Percentiles rank a stretch among this genome's conserved stretches.
phyloP scores from a whole-genome alignment of 2,888 invertebrate species.

The Teinopalpus imperialis region DNA sequence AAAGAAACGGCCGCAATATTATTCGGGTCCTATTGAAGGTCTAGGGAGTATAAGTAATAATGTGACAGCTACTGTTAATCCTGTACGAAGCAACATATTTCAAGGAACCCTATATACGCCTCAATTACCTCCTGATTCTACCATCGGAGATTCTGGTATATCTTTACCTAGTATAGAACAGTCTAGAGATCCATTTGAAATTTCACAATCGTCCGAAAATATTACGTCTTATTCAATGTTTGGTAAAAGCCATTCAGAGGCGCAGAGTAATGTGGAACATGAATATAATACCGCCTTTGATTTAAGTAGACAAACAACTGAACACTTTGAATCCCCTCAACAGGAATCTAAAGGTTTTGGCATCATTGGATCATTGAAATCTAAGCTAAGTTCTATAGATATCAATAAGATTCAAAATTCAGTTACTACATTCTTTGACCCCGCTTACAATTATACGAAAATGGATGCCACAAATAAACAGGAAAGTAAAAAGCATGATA shows the following conservation, averaged over 20 bases:
- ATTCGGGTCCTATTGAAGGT: slow-evolving; percentile 73
- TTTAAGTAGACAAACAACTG: slow-evolving; percentile 56
- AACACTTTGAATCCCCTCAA: slow-evolving; percentile 45
- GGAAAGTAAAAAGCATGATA: slow-evolving; percentile 18
- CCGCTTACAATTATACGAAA: slow-evolving; percentile 58
- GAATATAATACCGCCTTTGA: slow-evolving; percentile 61
- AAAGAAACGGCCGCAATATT: slow-evolving; percentile 72
- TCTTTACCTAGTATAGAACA: slow-evolving; percentile 20
- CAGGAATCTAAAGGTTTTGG: slow-evolving; percentile 61
- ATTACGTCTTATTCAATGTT: slow-evolving; percentile 31
- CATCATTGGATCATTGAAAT: slow-evolving; percentile 72
- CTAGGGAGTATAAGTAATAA: slow-evolving; percentile 65
- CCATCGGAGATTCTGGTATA: slow-evolving; percentile 28
- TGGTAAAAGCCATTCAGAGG: too few relatives aligned
- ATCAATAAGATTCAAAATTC: slow-evolving; percentile 73
- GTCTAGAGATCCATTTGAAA: slow-evolving; percentile 35
- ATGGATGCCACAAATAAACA: slow-evolving; percentile 38
- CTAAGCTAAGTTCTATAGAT: slow-evolving; percentile 67
- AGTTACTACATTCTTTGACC: slow-evolving; percentile 75
- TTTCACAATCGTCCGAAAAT: slow-evolving; percentile 33
- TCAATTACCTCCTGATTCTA: slow-evolving; percentile 30
- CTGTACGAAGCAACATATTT: slow-evolving; percentile 44
- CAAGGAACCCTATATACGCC: slow-evolving; percentile 61
- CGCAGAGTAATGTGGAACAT: slow-evolving; percentile 31
- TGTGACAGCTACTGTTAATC: slow-evolving; percentile 55